These are phyloP conservation scores for Papilio elwesi DNA, from an alignment of 2,888 invertebrate species.

Conservation along the genomic window DNA sequence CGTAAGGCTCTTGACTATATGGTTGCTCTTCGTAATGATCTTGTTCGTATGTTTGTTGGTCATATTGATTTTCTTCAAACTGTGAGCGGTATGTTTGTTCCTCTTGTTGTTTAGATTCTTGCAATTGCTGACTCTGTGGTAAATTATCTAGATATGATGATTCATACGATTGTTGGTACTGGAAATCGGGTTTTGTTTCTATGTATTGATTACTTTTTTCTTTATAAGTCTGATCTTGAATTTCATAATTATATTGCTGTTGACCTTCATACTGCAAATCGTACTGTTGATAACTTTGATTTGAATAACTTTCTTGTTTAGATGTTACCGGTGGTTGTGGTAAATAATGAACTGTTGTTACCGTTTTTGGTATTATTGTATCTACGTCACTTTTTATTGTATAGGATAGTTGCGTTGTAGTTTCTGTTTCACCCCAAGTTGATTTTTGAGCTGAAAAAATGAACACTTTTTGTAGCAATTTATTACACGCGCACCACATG, in stretches of 20 bases:
- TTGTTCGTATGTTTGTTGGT: conserved; percentile 47
- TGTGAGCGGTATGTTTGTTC: conserved; percentile 49
- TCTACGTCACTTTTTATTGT: conserved; percentile 68
- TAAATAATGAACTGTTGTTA: conserved; percentile 66
- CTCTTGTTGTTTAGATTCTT: conserved; percentile 39
- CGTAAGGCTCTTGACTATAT: conserved; percentile 51
- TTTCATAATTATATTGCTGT: conserved; percentile 51
- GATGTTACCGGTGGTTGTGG: conserved; percentile 66
- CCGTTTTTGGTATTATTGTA: conserved; percentile 63
- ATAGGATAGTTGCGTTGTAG: conserved; percentile 69
- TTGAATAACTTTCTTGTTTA: conserved; percentile 60
- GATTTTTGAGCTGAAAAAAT: conserved; percentile 78
- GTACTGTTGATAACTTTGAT: conserved; percentile 63
- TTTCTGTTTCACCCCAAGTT: conserved; percentile 74
- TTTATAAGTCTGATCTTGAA: conserved; percentile 47
- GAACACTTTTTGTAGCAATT: conserved; percentile 47
- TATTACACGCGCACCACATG: conserved; percentile 41
- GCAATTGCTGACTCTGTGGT: conserved; percentile 28
- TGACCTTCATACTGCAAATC: conserved; percentile 58
- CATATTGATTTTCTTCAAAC: conserved; percentile 45
- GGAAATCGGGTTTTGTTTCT: conserved; percentile 50
- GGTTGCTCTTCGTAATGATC: conserved; percentile 46
- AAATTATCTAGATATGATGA: conserved; percentile 43
- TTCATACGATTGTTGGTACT: conserved; percentile 47
- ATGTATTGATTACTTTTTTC: conserved; percentile 48